Evolutionary conservation across 2,113 vertebrate species (phyloP).

Genomic region (Eira barbara): DNA sequence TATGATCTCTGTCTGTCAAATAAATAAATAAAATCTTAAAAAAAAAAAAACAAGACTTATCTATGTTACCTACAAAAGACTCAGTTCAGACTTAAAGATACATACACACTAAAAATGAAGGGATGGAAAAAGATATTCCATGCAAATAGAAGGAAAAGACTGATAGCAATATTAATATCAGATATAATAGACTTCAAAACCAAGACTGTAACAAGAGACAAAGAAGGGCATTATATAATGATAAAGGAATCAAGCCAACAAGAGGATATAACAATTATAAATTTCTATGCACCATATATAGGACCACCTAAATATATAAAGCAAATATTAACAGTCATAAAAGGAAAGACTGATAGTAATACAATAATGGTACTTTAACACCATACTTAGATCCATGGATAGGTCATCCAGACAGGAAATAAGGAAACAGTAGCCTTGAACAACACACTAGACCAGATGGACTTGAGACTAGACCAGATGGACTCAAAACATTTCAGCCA

Average conservation of each 20-base stretch:
- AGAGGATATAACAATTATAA: neutral
- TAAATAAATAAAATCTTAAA: too few relatives aligned
- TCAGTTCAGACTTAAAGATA: neutral
- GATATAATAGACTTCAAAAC: neutral
- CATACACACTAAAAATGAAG: neutral
- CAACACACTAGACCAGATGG: neutral
- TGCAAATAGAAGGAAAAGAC: neutral
- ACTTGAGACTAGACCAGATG: neutral
- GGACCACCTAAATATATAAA: neutral
- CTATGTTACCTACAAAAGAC: neutral
- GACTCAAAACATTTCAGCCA: neutral
- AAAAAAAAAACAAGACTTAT: neutral
- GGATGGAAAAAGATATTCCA: neutral
- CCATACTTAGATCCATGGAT: neutral
- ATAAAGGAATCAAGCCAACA: neutral
- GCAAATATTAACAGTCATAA: neutral
- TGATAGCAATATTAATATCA: neutral
- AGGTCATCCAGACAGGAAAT: neutral
- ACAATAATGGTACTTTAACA: neutral
- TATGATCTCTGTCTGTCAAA: too few relatives aligned
- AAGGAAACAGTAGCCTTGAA: neutral
- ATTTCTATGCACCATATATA: neutral
- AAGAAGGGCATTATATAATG: neutral
- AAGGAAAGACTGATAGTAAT: neutral
- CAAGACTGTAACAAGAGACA: neutral